Base-by-base conservation (phyloP, 1,140 invertebrate genomes). In the Lordiphosa stackelbergi region DNA sequence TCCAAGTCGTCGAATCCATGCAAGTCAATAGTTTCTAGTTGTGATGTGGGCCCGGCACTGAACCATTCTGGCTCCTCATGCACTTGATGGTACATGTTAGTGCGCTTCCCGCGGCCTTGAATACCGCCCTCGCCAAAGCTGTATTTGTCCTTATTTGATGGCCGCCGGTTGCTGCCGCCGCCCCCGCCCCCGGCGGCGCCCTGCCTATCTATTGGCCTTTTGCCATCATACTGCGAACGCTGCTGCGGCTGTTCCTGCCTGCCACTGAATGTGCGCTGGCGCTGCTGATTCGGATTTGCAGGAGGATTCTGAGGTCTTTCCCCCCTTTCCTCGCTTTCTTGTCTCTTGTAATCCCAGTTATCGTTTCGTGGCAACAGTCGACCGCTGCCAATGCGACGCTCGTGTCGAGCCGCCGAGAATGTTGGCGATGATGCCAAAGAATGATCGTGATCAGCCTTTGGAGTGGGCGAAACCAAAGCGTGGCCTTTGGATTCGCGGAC, bases 1-100 rank as follows among this genome's bases (percentile, higher is more conserved):
- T 84, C 85, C 4, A 58, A 85, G 68, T 96, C 94, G 40, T 97
- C 95, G 89, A 98, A 98, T 4, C 96, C 96, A 53, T 93, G 92
- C 46, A 98, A 88, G 86, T 98, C 96, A 57, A 98, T 98, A n/a
- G 94, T 96, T 68, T 98, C 96, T 66, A 93, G 91, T 77, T 97
- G 95, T 43, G 95, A 97, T 47, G 94, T 94, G 28, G 96, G 96
- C 34, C 96, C 96, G 46, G 92, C 93, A 81, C 93, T 95, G 84
- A 96, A 96, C 92, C 92, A 93, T 69, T 93, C 92, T 0, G 93
- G 93, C 69, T 93, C 92, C 46, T 92, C 91, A 41, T 88, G 89
- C 9, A 87, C 88, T 40, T 90, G 87, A 43, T 90, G 88, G 49
- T 89, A 88, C 41, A 89, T 88, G 37, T 88, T 88, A 6, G 69